Percentiles rank a stretch among this genome's conserved stretches.
phyloP scores from a whole-genome alignment of 2,797 vertebrate genomes.

The Lagocephalus sceleratus region DNA sequence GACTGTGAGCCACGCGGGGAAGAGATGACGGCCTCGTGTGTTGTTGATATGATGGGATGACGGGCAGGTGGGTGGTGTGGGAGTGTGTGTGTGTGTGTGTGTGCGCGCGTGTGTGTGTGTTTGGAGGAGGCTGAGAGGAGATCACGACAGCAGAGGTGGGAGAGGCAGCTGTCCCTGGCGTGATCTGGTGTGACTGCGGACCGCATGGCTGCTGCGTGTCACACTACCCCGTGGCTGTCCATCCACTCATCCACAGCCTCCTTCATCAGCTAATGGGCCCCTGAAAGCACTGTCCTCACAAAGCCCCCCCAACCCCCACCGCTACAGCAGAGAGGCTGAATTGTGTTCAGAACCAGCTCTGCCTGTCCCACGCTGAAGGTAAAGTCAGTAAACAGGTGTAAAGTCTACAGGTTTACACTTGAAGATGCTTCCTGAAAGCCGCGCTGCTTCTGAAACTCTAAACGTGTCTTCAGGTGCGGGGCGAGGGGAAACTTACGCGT shows the following conservation, averaged over 20 bases:
- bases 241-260: constrained; percentile 36
- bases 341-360: constrained; percentile 5
- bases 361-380: constrained; percentile 7
- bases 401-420: constrained; percentile 12
- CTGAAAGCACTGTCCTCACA: constrained; percentile 31
- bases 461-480: neutral
- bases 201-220: constrained; percentile 64
- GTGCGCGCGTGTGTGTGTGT: neutral
- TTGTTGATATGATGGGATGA: constrained; percentile 42
- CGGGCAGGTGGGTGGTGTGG: constrained; percentile 18
- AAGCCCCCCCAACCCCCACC: constrained; percentile 1
- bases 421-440: neutral
- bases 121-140: constrained; percentile 20
- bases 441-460: neutral
- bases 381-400: no score
- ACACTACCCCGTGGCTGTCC: constrained; percentile 46
- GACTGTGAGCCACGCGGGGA: constrained; percentile 41
- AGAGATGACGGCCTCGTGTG: constrained; percentile 53
- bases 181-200: constrained; percentile 53
- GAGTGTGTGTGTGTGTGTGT: constrained; percentile 9
- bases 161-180: constrained; percentile 46
- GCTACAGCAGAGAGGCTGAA: neutral
- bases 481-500: constrained; percentile 83
- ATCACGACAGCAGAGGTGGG: constrained; percentile 56
- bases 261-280: constrained; percentile 66